Evolutionary conservation across 2,797 vertebrate species (phyloP).

Genomic region (Chanos chanos): DNA sequence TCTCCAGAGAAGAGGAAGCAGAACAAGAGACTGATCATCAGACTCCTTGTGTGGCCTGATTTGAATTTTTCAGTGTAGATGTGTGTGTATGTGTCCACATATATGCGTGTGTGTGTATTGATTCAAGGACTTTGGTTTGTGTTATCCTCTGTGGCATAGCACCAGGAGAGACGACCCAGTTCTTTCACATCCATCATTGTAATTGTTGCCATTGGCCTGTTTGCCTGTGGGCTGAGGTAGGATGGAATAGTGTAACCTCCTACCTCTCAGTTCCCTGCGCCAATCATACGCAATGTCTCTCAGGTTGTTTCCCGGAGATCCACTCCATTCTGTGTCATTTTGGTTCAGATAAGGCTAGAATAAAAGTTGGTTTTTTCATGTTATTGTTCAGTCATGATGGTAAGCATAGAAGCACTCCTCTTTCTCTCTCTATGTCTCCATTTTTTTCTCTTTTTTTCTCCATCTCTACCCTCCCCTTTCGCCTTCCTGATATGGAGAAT

Average conservation of each 20-base stretch:
- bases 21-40: too few species aligned
- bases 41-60: background rate
- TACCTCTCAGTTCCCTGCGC: slow-evolving; percentile 8
- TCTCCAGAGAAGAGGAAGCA: too few species aligned
- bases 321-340: background rate
- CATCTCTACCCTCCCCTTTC: background rate
- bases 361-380: too few species aligned
- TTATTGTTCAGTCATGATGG: too few species aligned
- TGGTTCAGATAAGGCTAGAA: background rate
- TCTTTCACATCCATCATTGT: slow-evolving; percentile 75
- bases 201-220: slow-evolving; percentile 73
- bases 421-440: background rate
- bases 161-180: slow-evolving; percentile 70
- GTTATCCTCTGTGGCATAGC: slow-evolving; percentile 69
- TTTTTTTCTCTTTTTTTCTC: background rate
- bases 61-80: slow-evolving; percentile 2
- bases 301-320: background rate
- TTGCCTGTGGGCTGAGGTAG: slow-evolving; percentile 59
- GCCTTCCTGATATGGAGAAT: slow-evolving; percentile 10
- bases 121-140: slow-evolving; percentile 67
- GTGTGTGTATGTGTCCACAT: too few species aligned
- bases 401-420: too few species aligned
- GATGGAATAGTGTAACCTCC: slow-evolving; percentile 28
- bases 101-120: slow-evolving; percentile 56
- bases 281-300: slow-evolving; percentile 13